Percentiles rank a stretch among this genome's conserved stretches.
These are phyloP conservation scores for Amphiura filiformis DNA, from an alignment of 35 echinoderm and acorn worm genomes.

Conservation along the genomic window DNA sequence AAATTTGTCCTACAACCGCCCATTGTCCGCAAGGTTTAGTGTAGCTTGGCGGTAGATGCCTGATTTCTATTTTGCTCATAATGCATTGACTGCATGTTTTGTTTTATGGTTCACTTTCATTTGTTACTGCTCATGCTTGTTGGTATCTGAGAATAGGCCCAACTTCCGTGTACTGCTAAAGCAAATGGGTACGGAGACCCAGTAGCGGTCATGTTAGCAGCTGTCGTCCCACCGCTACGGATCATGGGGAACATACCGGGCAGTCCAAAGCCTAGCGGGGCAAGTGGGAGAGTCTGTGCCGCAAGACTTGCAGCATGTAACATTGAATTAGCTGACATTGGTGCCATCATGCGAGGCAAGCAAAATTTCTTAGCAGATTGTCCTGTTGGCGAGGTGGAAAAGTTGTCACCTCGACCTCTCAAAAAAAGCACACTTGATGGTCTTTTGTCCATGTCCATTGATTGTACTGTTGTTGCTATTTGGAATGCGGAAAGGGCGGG, in stretches of 20 bases:
- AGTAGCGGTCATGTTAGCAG: background rate
- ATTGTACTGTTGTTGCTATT: background rate
- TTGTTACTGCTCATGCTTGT: background rate
- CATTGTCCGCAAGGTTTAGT: no score
- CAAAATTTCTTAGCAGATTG: background rate
- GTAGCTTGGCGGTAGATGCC: no score
- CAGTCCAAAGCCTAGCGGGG: background rate
- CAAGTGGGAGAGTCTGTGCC: background rate
- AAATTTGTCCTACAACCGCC: no score
- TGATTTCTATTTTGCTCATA: no score
- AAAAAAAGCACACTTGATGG: background rate
- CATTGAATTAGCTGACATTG: constrained; percentile 6
- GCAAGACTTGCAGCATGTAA: background rate
- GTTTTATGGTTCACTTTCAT: no score
- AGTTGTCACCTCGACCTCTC: background rate
- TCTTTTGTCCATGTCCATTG: background rate
- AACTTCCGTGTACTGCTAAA: constrained; percentile 7
- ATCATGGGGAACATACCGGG: background rate
- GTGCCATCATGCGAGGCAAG: background rate
- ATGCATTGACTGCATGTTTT: no score
- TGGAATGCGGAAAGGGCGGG: background rate
- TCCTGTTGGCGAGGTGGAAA: background rate
- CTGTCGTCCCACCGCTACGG: background rate
- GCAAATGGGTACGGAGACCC: background rate
- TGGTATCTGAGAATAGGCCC: background rate